phyloP scores from a whole-genome alignment of 2,797 vertebrate genomes.

The Lacerta viridis region DNA sequence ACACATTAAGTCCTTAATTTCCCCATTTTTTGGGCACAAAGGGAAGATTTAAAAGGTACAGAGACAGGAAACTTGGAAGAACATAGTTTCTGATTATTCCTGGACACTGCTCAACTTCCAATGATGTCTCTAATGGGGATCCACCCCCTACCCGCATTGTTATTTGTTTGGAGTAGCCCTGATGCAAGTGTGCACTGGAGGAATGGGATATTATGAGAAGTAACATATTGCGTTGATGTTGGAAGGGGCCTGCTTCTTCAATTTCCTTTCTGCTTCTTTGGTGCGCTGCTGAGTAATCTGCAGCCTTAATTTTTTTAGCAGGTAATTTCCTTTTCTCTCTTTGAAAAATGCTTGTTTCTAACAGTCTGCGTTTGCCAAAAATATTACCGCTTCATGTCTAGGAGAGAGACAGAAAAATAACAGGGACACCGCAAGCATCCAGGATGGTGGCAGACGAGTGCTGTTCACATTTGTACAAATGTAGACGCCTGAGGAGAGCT shows the following conservation, averaged over 20 bases:
- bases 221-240: conserved; percentile 19
- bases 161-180: conserved; percentile 36
- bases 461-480: conserved; percentile 28
- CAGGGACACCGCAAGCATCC: conserved; percentile 41
- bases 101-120: conserved; percentile 10
- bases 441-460: not conserved
- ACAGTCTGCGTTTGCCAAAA: conserved; percentile 46
- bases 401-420: conserved; percentile 47
- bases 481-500: conserved; percentile 19
- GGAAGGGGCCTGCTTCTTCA: conserved; percentile 57
- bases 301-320: conserved; percentile 70
- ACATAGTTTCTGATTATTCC: conserved; percentile 5
- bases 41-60: not conserved
- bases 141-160: conserved; percentile 30
- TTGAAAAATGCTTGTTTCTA: conserved; percentile 66
- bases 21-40: not conserved
- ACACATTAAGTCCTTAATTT: not conserved
- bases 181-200: not conserved
- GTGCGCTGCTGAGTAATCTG: conserved; percentile 54
- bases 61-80: conserved; percentile 11
- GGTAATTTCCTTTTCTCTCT: conserved; percentile 71
- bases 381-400: conserved; percentile 58
- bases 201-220: conserved; percentile 34
- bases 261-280: conserved; percentile 68
- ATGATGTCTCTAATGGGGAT: not conserved